Percentiles rank a stretch among this genome's conserved stretches.
These are phyloP conservation scores for Phylloscopus collybita DNA, from an alignment of 2,797 vertebrate genomes.

Conservation along the genomic window DNA sequence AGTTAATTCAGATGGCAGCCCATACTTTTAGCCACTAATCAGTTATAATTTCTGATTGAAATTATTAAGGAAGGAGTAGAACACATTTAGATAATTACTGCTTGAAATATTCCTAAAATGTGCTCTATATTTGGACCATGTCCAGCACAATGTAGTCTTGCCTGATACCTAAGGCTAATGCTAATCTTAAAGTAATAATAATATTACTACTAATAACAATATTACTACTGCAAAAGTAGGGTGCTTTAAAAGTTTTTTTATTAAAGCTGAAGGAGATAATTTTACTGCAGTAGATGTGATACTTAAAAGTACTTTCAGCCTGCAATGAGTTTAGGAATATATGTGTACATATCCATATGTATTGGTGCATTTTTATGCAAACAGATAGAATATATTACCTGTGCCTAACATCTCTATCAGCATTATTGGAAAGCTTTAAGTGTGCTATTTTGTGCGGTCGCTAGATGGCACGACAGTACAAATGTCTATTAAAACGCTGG, in stretches of 20 bases:
- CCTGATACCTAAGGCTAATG: not conserved
- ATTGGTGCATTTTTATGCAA: not conserved
- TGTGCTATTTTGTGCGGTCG: not conserved
- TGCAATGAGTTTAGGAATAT: not conserved
- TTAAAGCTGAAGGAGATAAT: not conserved
- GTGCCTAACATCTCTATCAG: not conserved
- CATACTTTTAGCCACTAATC: not conserved
- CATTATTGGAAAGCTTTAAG: not conserved
- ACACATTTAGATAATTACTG: not conserved
- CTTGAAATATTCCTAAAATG: not conserved
- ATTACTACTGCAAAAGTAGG: not conserved
- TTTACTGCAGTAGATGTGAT: not conserved
- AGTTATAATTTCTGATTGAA: not conserved
- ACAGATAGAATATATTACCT: not conserved
- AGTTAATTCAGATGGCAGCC: not conserved
- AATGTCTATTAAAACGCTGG: not conserved
- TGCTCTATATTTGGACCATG: not conserved
- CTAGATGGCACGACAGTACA: conserved; percentile 53
- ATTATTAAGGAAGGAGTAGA: not conserved
- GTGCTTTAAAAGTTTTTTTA: not conserved
- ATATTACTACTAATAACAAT: not conserved
- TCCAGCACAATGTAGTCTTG: not conserved
- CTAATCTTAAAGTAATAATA: not conserved
- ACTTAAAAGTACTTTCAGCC: not conserved
- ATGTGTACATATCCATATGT: not conserved